Percentiles rank a stretch among this genome's conserved stretches.
Evolutionary conservation across 2,797 vertebrate genomes (phyloP).

Genomic region (Rhinatrema bivittatum): DNA sequence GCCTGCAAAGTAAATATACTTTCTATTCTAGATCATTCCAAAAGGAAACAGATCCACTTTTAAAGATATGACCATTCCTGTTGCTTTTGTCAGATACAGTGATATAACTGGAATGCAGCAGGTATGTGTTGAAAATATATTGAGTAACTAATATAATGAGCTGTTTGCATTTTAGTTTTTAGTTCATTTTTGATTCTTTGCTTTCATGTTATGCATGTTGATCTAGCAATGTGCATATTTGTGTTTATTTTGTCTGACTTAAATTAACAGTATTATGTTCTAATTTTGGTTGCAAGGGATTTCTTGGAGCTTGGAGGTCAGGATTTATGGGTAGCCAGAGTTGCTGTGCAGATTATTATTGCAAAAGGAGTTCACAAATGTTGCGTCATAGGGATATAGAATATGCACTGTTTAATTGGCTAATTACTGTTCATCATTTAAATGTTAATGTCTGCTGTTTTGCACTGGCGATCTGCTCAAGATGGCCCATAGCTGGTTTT

Average conservation of each 20-base stretch:
- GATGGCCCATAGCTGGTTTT: too few relatives aligned
- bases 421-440: too few relatives aligned
- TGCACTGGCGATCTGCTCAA: too few relatives aligned
- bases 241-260: not conserved
- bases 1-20: not conserved
- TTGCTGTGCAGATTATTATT: too few relatives aligned
- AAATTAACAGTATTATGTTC: not conserved
- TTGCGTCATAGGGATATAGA: too few relatives aligned
- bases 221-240: not conserved
- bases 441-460: too few relatives aligned
- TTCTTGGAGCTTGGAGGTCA: too few relatives aligned
- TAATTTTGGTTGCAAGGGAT: not conserved
- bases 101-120: constrained; percentile 68
- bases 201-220: not conserved
- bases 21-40: constrained; percentile 56
- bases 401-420: too few relatives aligned
- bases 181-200: not conserved
- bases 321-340: too few relatives aligned
- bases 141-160: constrained; percentile 4
- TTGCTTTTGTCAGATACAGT: constrained; percentile 71
- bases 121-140: constrained; percentile 49
- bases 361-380: too few relatives aligned
- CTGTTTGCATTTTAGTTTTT: too few relatives aligned
- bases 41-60: constrained; percentile 66
- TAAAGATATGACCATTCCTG: constrained; percentile 62